A percentile compares a stretch with the other conserved stretches of the same genome.
These are phyloP conservation scores for Oscheius sp. DNA, from an alignment of 1,140 invertebrate species.

Conservation along the genomic window DNA sequence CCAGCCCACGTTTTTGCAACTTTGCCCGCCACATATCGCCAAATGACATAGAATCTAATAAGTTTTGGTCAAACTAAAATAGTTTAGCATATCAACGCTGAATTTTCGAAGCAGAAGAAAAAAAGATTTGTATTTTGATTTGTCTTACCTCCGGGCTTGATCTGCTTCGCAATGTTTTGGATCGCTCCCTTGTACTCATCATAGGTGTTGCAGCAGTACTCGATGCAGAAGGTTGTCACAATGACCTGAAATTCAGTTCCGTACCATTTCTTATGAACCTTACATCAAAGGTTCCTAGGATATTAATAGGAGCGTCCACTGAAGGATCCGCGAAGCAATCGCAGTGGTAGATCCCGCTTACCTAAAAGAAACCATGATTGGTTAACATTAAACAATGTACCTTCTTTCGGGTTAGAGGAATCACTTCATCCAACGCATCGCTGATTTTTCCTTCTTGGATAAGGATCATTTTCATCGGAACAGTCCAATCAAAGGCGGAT, in stretches of 20 bases:
- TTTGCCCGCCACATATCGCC: no score
- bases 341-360: conserved; percentile 47
- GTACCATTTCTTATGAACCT: no score
- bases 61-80: no score
- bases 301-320: conserved; percentile 38
- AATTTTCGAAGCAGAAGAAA: not conserved
- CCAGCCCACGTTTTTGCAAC: no score
- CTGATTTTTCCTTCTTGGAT: conserved; percentile 21
- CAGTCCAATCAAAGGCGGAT: conserved; percentile 49
- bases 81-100: no score
- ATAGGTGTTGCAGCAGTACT: conserved; percentile 56
- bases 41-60: no score
- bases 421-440: not conserved
- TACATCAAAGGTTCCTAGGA: conserved; percentile 39
- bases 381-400: not conserved
- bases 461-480: conserved; percentile 41
- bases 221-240: conserved; percentile 58
- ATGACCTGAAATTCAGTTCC: conserved; percentile 25
- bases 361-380: conserved; percentile 18
- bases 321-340: conserved; percentile 45
- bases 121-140: not conserved
- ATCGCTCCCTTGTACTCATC: conserved; percentile 51
- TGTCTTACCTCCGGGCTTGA: conserved; percentile 30
- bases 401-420: conserved; percentile 11
- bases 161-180: conserved; percentile 32